Evolutionary conservation across 2,888 invertebrate genomes (phyloP), one percentile per base, ranked within the genome.

Genomic region (Pyrochroa serraticornis): DNA sequence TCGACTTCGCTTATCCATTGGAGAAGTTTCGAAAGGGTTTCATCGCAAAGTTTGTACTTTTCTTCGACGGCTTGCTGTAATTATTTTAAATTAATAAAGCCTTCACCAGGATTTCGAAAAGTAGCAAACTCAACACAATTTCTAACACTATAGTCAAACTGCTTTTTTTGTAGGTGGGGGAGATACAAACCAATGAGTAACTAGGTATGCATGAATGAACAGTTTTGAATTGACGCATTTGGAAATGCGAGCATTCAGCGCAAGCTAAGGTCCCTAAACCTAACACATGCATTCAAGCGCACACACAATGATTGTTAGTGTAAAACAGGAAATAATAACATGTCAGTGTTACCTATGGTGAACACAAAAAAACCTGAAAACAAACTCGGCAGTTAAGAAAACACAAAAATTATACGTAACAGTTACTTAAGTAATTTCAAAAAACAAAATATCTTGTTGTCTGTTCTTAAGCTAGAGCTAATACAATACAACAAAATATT

Each of bases 31-130:
- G 88, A 87, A 58, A 95, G 83, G 37, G 89, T 91, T 78, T 94
- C 93, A 79, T 93, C 93, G 80, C 94, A 95, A 71, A 92, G 84
- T 77, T 91, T 91, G 84, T 94, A 95, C 80, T 94, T 94, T 79
- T 95, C 95, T 82, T 95, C 92, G 70, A 95, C 92, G 75, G 95
- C 95, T 92, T 94, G 93, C 95, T 95, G 85, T 67, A 86, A 82
- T 74, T 45, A 41, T 41, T 45, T 31, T n/a, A 9, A 10, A 48
- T 31, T n/a, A 49, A 32, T 42, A 48, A 12, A 22, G 10, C 22
- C 7, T 22, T 30, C 8, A 1, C 34, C n/a, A 35, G 9, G 1
- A 13, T 34, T 46, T 12, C 3, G 12, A 39, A 3, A n/a, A 6
- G 1, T 8, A 43, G 30, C 7, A 1, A 8, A 32, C 30, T 22